Percentiles rank a stretch among this genome's conserved stretches.
Conservation (phyloP, 2,797 vertebrate genomes). For the Diceros bicornis region DNA sequence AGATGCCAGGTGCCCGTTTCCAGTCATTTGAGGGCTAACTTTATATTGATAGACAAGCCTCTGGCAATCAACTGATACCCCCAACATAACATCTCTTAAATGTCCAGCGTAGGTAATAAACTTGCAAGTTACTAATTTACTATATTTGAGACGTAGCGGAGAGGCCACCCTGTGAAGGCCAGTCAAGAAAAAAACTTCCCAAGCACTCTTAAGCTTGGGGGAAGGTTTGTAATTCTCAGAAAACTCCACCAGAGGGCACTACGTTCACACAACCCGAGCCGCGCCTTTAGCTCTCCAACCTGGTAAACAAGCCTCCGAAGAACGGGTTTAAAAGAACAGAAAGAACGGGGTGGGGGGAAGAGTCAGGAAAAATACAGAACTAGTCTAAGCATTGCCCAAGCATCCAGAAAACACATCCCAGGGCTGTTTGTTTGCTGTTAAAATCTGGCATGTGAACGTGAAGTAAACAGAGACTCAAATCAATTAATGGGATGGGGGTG, state of each 20-base stretch:
- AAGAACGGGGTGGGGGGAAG: background rate
- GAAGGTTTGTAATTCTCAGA: background rate
- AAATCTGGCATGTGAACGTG: conserved; percentile 2
- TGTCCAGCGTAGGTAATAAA: background rate
- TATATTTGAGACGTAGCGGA: background rate
- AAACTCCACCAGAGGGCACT: conserved; percentile 86
- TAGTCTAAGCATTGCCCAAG: background rate
- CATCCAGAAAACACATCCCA: conserved; percentile 53
- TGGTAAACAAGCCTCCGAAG: conserved; percentile 78
- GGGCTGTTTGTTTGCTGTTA: conserved; percentile 56
- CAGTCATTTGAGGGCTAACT: background rate
- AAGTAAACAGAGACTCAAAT: conserved; percentile 38
- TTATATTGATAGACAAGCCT: background rate
- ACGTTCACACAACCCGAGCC: conserved; percentile 40
- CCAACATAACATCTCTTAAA: background rate
- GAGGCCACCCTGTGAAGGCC: background rate
- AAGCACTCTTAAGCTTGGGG: background rate
- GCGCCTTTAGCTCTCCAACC: background rate
- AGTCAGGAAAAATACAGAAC: background rate
- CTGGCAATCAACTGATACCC: background rate
- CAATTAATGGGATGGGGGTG: background rate
- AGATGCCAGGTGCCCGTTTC: background rate
- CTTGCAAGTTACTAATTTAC: background rate
- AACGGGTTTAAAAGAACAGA: background rate
- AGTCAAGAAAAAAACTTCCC: background rate